A percentile compares a stretch with the other conserved stretches of the same genome.
Conservation (phyloP, 1,140 invertebrate genomes). For the Limonius californicus region DNA sequence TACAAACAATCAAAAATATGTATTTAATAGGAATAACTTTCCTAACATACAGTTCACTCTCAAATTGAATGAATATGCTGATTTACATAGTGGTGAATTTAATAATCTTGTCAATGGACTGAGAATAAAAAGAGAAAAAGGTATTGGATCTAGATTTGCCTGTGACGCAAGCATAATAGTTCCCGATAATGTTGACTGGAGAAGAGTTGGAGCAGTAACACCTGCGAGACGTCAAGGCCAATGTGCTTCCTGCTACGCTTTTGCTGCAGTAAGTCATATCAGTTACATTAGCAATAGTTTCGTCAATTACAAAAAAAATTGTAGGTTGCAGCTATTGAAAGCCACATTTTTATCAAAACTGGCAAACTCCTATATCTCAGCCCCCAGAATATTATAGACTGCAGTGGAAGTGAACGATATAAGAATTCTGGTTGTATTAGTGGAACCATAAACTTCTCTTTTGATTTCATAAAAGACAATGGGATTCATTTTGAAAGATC, state of each 20-base stretch:
- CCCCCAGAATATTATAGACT: constrained; percentile 97
- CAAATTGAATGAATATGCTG: background rate
- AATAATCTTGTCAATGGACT: constrained; percentile 16
- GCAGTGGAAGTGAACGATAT: constrained; percentile 52
- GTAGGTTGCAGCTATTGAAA: constrained; percentile 91
- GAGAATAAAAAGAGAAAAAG: background rate
- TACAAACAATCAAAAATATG: constrained; percentile 63
- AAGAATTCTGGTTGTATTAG: constrained; percentile 62
- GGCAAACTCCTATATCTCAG: constrained; percentile 85
- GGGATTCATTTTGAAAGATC: constrained; percentile 59
- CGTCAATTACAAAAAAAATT: background rate
- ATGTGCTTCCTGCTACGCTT: no score
- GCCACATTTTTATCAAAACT: constrained; percentile 87
- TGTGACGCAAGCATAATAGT: constrained; percentile 38
- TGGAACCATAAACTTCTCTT: constrained; percentile 63
- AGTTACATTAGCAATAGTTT: no score
- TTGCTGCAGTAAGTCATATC: no score
- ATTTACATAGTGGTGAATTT: constrained; percentile 4
- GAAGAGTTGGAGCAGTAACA: no score
- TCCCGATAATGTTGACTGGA: no score
- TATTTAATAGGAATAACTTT: background rate
- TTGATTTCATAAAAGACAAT: constrained; percentile 59
- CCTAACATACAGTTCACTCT: background rate
- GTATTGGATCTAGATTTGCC: background rate
- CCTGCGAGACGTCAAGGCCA: no score